Base-by-base conservation (phyloP, 2,797 vertebrate genomes). In the Chaetophractus vellerosus region DNA sequence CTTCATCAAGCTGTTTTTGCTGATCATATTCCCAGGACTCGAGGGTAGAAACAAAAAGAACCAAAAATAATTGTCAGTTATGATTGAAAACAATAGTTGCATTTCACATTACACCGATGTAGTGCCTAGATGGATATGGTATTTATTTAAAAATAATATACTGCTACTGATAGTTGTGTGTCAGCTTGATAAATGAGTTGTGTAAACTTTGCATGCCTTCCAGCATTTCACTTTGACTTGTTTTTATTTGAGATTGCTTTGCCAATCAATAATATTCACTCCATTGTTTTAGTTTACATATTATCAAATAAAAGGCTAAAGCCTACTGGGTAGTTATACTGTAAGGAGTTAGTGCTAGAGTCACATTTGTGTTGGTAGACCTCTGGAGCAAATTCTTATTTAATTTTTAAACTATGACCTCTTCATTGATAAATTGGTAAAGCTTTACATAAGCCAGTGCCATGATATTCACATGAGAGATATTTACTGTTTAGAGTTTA, bases 201-300 rank as follows among this genome's bases (percentile, higher is more conserved):
- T 10, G 18, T 52, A 76, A 55, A 41, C 12, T 11, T 45, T 38
- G 55, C 36, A 28, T 87, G 91, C 63, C 36, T 92, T 76, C 57
- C 21, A 71, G 14, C 16, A 69, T 92, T 92, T n/a, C 71, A 16
- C 23, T 86, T 88, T 87, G 31, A 26, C 52, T 90, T 55, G 14
- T 63, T 88, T 96, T 93, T 68, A 55, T 72, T 63, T 81, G n/a
- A 0, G 8, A 74, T 84, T 88, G 87, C 26, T 86, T 89, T 91
- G 11, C 15, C 33, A 95, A 85, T 94, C 57, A 89, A 74, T 93
- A 87, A 52, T 91, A n/a, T 85, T 91, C 9, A 66, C 41, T 84
- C 0, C 15, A 81, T 2, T 10, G 52, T 61, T 80, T 68, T 63
- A 81, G 45, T 26, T 97, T 84, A 84, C 5, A 31, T 24, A 82